Percentiles rank a stretch among this genome's conserved stretches.
phyloP scores from a whole-genome alignment of 2,888 invertebrate species.

The Diaphora mendica region DNA sequence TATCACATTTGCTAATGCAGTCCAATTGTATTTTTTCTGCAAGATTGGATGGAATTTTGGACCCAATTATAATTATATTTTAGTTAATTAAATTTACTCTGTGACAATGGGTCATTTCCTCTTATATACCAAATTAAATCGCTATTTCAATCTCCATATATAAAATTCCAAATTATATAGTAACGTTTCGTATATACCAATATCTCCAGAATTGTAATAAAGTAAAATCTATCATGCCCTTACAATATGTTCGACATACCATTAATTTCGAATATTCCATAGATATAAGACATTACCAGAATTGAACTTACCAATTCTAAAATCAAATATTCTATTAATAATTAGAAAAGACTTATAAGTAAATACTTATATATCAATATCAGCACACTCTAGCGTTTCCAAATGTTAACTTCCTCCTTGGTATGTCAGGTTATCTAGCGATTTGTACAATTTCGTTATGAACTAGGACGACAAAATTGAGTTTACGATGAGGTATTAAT shows the following conservation, averaged over 20 bases:
- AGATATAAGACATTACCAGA: constrained; percentile 50
- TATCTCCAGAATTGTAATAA: constrained; percentile 69
- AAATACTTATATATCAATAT: constrained; percentile 53
- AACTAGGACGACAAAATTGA: constrained; percentile 54
- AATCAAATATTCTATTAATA: constrained; percentile 57
- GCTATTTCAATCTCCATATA: constrained; percentile 67
- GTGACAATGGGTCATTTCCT: constrained; percentile 70
- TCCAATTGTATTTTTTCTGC: constrained; percentile 76
- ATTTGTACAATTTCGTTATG: constrained; percentile 62
- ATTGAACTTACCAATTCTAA: constrained; percentile 64
- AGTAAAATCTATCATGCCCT: constrained; percentile 75
- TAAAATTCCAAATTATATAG: constrained; percentile 74
- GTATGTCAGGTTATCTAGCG: constrained; percentile 48
- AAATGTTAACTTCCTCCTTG: constrained; percentile 39
- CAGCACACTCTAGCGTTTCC: constrained; percentile 60
- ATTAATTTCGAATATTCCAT: constrained; percentile 69
- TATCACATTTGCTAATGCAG: constrained; percentile 77
- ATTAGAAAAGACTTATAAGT: constrained; percentile 57
- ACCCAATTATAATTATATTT: constrained; percentile 78
- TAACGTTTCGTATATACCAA: constrained; percentile 78
- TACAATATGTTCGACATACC: constrained; percentile 70
- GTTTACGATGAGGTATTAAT: constrained; percentile 69
- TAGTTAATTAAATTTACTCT: constrained; percentile 74
- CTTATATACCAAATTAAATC: constrained; percentile 66
- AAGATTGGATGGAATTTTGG: constrained; percentile 84